Percentiles rank a stretch among this genome's conserved stretches.
Evolutionary conservation across 2,113 vertebrate species (phyloP).

Genomic region (Panthera uncia): DNA sequence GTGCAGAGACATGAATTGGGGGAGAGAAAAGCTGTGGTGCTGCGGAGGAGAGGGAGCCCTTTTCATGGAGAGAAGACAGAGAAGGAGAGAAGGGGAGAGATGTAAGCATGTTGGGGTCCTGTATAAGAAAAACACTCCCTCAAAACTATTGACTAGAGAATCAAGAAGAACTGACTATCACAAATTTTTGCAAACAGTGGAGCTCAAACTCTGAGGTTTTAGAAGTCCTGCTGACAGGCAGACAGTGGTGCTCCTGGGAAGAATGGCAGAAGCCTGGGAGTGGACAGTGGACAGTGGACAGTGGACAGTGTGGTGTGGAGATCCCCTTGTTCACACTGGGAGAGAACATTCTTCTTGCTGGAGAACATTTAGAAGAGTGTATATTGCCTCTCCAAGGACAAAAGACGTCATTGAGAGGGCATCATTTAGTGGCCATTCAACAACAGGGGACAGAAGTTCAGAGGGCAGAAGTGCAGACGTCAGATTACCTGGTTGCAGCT

Average conservation of each 20-base stretch:
- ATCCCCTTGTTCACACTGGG: not conserved
- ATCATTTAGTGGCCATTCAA: not conserved
- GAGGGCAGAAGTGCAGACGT: not conserved
- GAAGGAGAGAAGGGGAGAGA: not conserved
- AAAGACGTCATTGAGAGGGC: not conserved
- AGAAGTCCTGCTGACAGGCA: too few relatives aligned
- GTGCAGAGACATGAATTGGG: not conserved
- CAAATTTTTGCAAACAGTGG: too few relatives aligned
- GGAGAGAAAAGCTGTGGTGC: not conserved
- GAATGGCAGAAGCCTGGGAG: too few relatives aligned
- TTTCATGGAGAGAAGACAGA: not conserved
- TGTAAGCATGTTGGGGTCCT: not conserved
- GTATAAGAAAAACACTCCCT: not conserved
- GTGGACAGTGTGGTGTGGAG: not conserved
- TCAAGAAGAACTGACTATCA: too few relatives aligned
- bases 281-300: not conserved
- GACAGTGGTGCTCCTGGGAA: too few relatives aligned
- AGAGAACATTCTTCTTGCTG: not conserved
- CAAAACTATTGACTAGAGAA: too few relatives aligned
- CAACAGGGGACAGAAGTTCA: not conserved
- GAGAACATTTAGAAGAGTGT: not conserved
- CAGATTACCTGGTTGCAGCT: not conserved
- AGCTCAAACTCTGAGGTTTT: too few relatives aligned
- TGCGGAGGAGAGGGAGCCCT: not conserved
- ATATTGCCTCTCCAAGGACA: not conserved